Percentiles rank a stretch among this genome's conserved stretches.
Evolutionary conservation across 2,797 vertebrate species (phyloP).

Genomic region (Anabas testudineus): DNA sequence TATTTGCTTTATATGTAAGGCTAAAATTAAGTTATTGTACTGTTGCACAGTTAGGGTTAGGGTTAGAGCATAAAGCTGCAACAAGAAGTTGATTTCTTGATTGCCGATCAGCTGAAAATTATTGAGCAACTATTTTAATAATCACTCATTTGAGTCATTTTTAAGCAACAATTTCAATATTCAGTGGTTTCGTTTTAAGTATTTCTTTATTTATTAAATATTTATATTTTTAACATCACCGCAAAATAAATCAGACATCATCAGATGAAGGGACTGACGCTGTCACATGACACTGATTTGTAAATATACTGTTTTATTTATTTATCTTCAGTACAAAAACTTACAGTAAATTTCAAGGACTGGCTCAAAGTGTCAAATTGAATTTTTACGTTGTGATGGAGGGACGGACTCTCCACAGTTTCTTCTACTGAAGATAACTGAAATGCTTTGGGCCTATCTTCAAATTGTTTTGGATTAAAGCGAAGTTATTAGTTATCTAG

Average conservation of each 20-base stretch:
- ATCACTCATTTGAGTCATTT: neutral
- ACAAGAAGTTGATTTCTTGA: neutral
- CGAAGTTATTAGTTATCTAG: neutral
- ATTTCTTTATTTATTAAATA: too few relatives aligned
- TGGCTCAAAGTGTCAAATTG: neutral
- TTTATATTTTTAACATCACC: too few relatives aligned
- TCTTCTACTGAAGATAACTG: neutral
- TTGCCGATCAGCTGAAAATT: neutral
- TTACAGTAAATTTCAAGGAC: neutral
- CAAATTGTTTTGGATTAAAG: constrained; percentile 48
- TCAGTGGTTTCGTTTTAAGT: neutral
- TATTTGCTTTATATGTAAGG: neutral
- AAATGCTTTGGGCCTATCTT: constrained; percentile 11
- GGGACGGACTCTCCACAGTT: neutral
- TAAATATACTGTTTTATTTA: too few relatives aligned
- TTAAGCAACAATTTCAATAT: neutral
- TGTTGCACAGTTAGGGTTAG: too few relatives aligned
- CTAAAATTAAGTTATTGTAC: neutral
- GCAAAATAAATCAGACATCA: too few relatives aligned
- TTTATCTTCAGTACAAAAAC: neutral
- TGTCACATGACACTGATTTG: neutral
- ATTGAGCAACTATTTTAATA: neutral
- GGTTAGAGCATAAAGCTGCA: neutral
- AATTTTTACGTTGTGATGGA: neutral
- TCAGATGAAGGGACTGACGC: too few relatives aligned